A percentile compares a stretch with the other conserved stretches of the same genome.
Conservation (phyloP, 2,797 vertebrate species). For the Luscinia luscinia region DNA sequence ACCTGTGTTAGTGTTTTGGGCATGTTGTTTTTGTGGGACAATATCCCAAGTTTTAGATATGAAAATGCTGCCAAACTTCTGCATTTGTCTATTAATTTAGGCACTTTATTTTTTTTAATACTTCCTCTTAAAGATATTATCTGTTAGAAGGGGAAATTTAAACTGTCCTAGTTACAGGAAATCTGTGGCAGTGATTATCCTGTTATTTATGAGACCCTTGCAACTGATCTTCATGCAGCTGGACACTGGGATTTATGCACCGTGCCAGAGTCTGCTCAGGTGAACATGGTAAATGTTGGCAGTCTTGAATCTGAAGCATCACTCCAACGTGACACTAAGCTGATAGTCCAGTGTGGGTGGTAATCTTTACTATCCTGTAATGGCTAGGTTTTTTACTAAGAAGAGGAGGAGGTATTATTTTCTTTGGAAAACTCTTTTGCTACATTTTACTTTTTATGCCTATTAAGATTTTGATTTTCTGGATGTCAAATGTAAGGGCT, state of each 20-base stretch:
- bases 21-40: neutral
- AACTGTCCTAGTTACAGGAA: neutral
- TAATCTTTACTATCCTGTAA: neutral
- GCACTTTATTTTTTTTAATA: neutral
- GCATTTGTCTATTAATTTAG: neutral
- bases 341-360: neutral
- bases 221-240: neutral
- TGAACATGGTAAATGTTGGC: neutral
- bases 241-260: neutral
- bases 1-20: neutral
- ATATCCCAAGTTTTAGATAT: neutral
- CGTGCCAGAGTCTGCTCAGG: neutral
- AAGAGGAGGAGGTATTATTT: neutral
- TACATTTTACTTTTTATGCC: neutral
- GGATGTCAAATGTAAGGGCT: neutral
- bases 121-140: neutral
- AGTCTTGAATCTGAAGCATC: neutral
- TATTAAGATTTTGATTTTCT: neutral
- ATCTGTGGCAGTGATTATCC: neutral
- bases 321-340: neutral
- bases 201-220: neutral
- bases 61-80: neutral
- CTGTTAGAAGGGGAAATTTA: slow-evolving; percentile 21
- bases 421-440: neutral
- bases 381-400: neutral